Percentiles rank a stretch among this genome's conserved stretches.
phyloP scores from a whole-genome alignment of 2,797 vertebrate species.

The Australoheros facetus region DNA sequence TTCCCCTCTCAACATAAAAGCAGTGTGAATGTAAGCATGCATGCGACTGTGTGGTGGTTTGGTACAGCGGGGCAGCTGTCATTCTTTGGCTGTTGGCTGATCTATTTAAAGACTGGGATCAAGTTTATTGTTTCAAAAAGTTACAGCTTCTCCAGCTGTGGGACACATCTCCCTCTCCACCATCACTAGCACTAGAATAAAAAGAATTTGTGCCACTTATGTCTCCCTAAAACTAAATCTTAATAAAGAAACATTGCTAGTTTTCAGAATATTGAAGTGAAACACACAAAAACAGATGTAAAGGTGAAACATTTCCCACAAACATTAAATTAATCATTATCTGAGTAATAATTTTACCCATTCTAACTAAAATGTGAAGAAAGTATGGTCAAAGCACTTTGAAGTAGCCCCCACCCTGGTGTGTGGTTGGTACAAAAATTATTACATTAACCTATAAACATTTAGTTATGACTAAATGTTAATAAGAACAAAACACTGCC shows the following conservation, averaged over 20 bases:
- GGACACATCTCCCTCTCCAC: neutral
- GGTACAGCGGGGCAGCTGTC: neutral
- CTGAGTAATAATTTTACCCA: neutral
- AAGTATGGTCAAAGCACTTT: neutral
- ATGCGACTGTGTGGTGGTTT: neutral
- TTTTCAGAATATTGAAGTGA: neutral
- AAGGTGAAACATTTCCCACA: neutral
- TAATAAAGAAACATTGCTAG: neutral
- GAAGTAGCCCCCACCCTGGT: neutral
- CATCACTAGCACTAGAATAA: accelerated
- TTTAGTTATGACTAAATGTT: neutral
- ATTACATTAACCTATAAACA: neutral
- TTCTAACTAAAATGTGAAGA: neutral
- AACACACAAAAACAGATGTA: neutral
- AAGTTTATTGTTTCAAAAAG: conserved; percentile 6
- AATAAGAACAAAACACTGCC: neutral
- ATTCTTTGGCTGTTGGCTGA: neutral
- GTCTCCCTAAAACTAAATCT: neutral
- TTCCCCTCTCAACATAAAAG: neutral
- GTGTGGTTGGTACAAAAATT: neutral
- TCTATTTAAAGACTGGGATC: neutral
- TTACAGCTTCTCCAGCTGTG: neutral
- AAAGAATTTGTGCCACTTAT: accelerated
- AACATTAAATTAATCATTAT: neutral
- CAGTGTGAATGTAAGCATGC: neutral